Percentiles rank a stretch among this genome's conserved stretches.
Evolutionary conservation across 2,888 invertebrate species (phyloP).

Genomic region (Plebejus anna): DNA sequence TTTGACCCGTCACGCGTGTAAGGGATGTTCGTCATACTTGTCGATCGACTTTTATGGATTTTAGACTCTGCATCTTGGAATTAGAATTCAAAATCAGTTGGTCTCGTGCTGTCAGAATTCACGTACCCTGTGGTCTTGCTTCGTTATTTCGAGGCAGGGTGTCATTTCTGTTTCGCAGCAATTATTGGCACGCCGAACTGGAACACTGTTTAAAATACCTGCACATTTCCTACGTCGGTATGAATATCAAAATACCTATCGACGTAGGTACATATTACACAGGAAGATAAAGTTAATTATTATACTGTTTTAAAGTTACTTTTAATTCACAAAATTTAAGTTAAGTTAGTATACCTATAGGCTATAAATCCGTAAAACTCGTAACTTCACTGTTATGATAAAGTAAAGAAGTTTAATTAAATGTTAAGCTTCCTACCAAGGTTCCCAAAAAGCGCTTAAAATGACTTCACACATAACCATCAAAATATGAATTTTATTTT

Average conservation of each 20-base stretch:
- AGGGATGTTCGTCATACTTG: slow-evolving; percentile 62
- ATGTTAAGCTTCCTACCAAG: not conserved
- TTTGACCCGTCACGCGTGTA: slow-evolving; percentile 75
- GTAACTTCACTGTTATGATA: not conserved
- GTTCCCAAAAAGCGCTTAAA: not conserved
- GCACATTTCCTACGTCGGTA: not conserved
- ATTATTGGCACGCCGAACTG: slow-evolving; percentile 71
- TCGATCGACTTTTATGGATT: not conserved
- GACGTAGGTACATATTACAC: not conserved
- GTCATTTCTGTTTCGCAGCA: slow-evolving; percentile 75
- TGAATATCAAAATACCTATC: not conserved
- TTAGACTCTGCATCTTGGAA: not conserved
- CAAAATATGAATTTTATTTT: not conserved
- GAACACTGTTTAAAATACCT: slow-evolving; percentile 44
- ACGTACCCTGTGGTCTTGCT: slow-evolving; percentile 43
- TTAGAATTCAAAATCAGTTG: slow-evolving; percentile 3
- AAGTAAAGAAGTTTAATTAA: not conserved
- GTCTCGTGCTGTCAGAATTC: slow-evolving; percentile 20
- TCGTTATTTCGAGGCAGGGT: slow-evolving; percentile 71
- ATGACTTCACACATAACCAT: not conserved
- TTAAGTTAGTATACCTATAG: too few species aligned
- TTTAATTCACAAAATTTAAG: too few species aligned
- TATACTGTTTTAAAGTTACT: not conserved
- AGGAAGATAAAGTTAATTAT: not conserved
- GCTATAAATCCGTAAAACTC: not conserved